Percentiles rank a stretch among this genome's conserved stretches.
Evolutionary conservation across 2,797 vertebrate genomes (phyloP).

Genomic region (Heterohyrax brucei): DNA sequence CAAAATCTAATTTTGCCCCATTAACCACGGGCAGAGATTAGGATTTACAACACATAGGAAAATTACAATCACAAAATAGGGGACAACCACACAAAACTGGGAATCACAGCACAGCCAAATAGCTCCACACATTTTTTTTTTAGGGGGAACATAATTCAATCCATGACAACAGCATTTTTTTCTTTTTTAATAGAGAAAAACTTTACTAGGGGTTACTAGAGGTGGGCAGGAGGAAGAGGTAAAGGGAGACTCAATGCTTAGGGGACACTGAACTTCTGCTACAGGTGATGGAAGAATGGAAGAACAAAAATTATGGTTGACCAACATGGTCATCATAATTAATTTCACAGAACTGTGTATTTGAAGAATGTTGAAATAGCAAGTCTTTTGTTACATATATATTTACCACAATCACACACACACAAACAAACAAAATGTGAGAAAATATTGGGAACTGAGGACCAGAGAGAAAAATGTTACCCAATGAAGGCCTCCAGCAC

Average conservation of each 20-base stretch:
- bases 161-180: too few relatives aligned
- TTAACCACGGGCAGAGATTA: too few relatives aligned
- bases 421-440: not conserved
- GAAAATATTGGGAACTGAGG: not conserved
- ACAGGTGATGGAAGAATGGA: not conserved
- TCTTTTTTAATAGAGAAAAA: not conserved
- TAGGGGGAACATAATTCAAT: too few relatives aligned
- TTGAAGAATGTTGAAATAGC: not conserved
- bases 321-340: not conserved
- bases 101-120: too few relatives aligned
- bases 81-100: too few relatives aligned
- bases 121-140: too few relatives aligned
- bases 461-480: not conserved
- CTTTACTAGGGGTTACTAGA: not conserved
- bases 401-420: too few relatives aligned
- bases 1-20: too few relatives aligned
- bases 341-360: not conserved
- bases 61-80: too few relatives aligned
- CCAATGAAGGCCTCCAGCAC: not conserved
- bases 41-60: too few relatives aligned
- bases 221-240: too few relatives aligned
- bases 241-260: not conserved
- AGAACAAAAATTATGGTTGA: not conserved
- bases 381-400: not conserved
- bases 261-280: not conserved